These are phyloP conservation scores for Xenentodon cancila DNA, from an alignment of 2,797 vertebrate genomes.

Conservation along the genomic window DNA sequence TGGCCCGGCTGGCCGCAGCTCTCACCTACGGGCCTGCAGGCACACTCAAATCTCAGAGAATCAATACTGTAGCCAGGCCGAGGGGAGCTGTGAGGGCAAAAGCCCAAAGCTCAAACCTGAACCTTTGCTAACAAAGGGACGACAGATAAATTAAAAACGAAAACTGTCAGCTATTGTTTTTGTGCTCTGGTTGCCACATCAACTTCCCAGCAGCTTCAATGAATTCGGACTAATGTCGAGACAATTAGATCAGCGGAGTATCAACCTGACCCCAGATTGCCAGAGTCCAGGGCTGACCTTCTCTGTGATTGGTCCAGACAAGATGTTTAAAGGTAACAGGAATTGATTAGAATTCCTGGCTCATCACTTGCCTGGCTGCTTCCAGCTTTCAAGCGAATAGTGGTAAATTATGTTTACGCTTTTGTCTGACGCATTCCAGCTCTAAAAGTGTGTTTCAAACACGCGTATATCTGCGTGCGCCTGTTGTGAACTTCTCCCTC, in stretches of 20 bases:
- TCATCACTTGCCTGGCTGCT: conserved; percentile 26
- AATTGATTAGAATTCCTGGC: conserved; percentile 72
- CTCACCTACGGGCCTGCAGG: conserved; percentile 54
- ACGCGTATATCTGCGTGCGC: conserved; percentile 22
- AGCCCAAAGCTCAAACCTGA: conserved; percentile 20
- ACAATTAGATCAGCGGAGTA: conserved; percentile 55
- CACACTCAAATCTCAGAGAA: conserved; percentile 51
- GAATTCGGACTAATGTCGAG: conserved; percentile 51
- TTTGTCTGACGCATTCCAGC: conserved; percentile 63
- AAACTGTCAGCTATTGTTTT: conserved; percentile 3
- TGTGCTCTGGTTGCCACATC: conserved; percentile 10
- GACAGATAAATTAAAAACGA: conserved; percentile 19
- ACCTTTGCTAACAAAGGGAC: not conserved
- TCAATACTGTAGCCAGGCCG: conserved; percentile 58
- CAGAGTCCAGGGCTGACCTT: conserved; percentile 65
- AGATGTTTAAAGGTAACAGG: conserved; percentile 65
- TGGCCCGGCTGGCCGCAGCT: conserved; percentile 62
- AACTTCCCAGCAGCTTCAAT: conserved; percentile 33
- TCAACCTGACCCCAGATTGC: conserved; percentile 28
- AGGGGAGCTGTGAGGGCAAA: conserved; percentile 16
- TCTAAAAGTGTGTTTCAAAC: conserved; percentile 43
- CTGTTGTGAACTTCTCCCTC: conserved; percentile 38
- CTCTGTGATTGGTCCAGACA: conserved; percentile 61
- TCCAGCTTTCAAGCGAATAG: conserved; percentile 18
- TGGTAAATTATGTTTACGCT: conserved; percentile 52